These are phyloP conservation scores for Micrastur ruficollis DNA, from an alignment of 2,797 vertebrate species.

Conservation along the genomic window DNA sequence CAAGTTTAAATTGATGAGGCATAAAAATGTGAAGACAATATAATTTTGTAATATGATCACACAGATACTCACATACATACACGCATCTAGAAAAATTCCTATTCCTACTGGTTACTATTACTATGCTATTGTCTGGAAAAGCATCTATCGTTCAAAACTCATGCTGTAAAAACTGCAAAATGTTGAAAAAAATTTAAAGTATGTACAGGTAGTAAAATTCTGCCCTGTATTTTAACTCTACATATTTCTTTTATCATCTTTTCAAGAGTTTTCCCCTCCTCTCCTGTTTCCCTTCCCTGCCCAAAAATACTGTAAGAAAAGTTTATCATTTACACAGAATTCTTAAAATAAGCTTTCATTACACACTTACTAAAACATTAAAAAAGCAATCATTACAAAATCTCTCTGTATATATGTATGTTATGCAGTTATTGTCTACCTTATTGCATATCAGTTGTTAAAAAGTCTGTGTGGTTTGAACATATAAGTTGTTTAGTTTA, in stretches of 20 bases:
- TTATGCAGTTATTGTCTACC: neutral
- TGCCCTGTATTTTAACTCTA: neutral
- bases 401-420: accelerated
- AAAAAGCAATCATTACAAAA: neutral
- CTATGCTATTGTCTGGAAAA: neutral
- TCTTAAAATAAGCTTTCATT: neutral
- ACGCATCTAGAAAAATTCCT: neutral
- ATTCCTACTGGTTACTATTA: neutral
- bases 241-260: neutral
- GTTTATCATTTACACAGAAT: neutral
- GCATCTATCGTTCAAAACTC: neutral
- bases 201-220: neutral
- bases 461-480: neutral
- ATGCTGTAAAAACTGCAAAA: neutral
- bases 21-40: neutral
- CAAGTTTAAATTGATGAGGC: accelerated
- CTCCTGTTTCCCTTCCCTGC: neutral
- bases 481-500: neutral
- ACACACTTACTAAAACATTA: neutral
- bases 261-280: neutral
- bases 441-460: neutral
- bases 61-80: neutral
- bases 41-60: neutral
- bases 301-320: neutral
- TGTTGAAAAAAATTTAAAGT: neutral